These are phyloP conservation scores for Oriolus oriolus DNA, from an alignment of 2,113 vertebrate species.

Conservation along the genomic window DNA sequence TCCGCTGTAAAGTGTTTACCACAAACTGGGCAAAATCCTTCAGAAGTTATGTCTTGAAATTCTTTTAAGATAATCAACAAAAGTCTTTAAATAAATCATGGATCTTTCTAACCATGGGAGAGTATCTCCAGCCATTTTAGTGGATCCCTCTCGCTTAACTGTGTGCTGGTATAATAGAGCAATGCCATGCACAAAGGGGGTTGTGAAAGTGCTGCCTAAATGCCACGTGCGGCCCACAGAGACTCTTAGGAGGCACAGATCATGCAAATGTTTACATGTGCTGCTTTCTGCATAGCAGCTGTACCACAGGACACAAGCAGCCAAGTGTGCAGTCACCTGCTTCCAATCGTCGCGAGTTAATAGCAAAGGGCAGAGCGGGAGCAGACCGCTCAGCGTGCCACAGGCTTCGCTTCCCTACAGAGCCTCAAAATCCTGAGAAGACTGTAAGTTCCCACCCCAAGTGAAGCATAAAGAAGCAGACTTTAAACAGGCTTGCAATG, in stretches of 20 bases:
- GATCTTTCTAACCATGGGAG: neutral
- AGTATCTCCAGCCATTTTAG: neutral
- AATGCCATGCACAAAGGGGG: neutral
- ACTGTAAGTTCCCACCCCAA: neutral
- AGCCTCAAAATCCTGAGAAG: neutral
- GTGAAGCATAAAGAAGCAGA: neutral
- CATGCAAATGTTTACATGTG: conserved; percentile 36
- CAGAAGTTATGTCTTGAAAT: neutral
- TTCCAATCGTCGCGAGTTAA: neutral
- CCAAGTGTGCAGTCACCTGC: conserved; percentile 56
- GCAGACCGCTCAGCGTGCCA: neutral
- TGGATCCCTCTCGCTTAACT: neutral
- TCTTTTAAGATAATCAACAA: neutral
- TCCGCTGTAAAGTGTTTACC: neutral
- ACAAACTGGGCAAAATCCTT: neutral
- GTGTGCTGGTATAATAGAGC: neutral
- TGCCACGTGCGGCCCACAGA: neutral
- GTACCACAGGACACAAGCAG: conserved; percentile 12
- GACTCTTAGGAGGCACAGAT: neutral
- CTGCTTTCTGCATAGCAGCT: conserved; percentile 39
- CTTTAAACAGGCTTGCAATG: neutral
- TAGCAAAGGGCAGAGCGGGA: neutral
- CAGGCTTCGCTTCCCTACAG: neutral
- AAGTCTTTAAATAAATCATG: neutral
- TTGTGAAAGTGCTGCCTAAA: conserved; percentile 31